phyloP scores from a whole-genome alignment of 2,113 vertebrate species.

The Chlamydotis undulata region DNA sequence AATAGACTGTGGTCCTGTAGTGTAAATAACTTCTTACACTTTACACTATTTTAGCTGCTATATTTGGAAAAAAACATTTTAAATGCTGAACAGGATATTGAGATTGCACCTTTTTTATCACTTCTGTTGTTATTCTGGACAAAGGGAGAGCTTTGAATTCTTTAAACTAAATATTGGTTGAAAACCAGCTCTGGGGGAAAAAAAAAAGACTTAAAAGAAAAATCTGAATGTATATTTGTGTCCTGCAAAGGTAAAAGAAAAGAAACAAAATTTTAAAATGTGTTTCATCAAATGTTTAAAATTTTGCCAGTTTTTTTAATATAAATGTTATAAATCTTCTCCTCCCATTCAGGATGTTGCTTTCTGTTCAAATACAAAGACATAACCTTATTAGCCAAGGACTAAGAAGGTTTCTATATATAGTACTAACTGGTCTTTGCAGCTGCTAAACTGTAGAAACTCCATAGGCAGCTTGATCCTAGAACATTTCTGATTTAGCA shows the following conservation, averaged over 20 bases:
- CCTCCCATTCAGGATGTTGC: not conserved
- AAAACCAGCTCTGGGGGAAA: not conserved
- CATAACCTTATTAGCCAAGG: not conserved
- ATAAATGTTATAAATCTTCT: not conserved
- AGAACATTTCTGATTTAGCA: not conserved
- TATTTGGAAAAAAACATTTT: not conserved
- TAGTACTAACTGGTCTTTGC: conserved; percentile 15
- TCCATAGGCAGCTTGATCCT: not conserved
- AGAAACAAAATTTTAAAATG: not conserved
- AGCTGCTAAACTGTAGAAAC: not conserved
- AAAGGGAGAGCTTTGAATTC: not conserved
- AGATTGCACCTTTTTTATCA: not conserved
- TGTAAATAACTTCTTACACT: not conserved
- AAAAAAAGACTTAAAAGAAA: not conserved
- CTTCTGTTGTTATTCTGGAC: not conserved
- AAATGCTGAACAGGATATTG: not conserved
- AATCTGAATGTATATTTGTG: not conserved
- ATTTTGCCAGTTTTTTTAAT: not conserved
- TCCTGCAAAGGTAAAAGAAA: not conserved
- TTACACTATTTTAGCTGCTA: not conserved
- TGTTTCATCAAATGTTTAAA: not conserved
- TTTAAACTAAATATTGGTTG: not conserved
- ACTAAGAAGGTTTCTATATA: conserved; percentile 2
- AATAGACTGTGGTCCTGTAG: not conserved
- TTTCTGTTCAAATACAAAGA: not conserved